Evolutionary conservation across 2,113 vertebrate genomes (phyloP).

Genomic region (Atlantisia rogersi): DNA sequence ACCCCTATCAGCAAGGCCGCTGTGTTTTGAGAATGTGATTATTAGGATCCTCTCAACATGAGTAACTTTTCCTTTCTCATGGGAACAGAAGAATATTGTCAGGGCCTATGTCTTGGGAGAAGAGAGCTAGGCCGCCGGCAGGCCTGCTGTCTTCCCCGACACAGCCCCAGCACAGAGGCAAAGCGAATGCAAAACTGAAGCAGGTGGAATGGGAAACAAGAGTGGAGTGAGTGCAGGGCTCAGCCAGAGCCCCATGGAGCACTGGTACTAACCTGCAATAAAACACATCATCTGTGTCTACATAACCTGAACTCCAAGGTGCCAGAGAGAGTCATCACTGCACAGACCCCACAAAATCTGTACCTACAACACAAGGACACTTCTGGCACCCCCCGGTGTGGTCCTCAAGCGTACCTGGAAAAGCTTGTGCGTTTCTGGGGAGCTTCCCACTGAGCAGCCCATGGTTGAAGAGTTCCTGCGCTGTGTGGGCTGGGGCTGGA

Average conservation of each 20-base stretch:
- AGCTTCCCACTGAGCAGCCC: background rate
- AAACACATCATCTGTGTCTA: background rate
- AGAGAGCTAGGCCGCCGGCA: too few species aligned
- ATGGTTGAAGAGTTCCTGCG: accelerated
- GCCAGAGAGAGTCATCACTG: background rate
- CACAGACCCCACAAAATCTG: background rate
- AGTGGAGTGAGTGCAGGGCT: background rate
- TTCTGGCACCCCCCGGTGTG: background rate
- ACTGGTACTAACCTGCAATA: background rate
- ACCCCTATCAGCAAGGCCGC: too few species aligned
- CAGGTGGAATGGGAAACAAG: background rate
- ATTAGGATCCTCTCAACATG: too few species aligned
- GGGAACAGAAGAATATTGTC: too few species aligned
- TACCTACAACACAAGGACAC: background rate
- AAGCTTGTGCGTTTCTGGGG: background rate
- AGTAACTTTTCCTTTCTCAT: too few species aligned
- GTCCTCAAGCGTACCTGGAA: background rate
- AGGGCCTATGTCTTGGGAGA: too few species aligned
- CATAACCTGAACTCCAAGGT: background rate
- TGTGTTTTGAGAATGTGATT: too few species aligned
- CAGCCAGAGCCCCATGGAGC: background rate
- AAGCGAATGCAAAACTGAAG: background rate
- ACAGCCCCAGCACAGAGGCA: background rate
- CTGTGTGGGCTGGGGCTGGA: accelerated
- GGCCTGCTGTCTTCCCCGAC: too few species aligned